Conservation (phyloP, 2,113 vertebrate species). For the Takifugu flavidus region DNA sequence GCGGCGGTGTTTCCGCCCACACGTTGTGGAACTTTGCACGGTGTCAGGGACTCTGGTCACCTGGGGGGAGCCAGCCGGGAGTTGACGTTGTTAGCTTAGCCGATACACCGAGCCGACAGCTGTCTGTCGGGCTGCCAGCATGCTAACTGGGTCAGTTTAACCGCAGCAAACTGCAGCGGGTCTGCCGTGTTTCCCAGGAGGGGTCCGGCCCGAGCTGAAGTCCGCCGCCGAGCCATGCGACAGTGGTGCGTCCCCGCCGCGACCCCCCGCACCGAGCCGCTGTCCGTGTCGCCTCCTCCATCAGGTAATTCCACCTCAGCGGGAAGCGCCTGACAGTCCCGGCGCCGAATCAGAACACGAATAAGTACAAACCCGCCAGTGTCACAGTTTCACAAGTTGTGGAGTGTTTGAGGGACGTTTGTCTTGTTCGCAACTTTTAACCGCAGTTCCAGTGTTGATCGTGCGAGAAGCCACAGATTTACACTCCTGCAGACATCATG, state of each 20-base stretch:
- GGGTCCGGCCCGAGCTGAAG: conserved; percentile 51
- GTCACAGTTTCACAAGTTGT: background rate
- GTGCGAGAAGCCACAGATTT: background rate
- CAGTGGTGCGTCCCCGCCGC: conserved; percentile 79
- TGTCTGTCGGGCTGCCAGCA: conserved; percentile 29
- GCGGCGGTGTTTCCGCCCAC: background rate
- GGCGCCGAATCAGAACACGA: no score
- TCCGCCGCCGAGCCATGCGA: conserved; percentile 74
- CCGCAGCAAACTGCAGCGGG: conserved; percentile 45
- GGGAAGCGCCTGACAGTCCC: background rate
- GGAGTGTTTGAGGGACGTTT: background rate
- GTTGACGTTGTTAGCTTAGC: conserved; percentile 55
- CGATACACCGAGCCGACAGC: conserved; percentile 20
- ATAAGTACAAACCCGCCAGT: no score
- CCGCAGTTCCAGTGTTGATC: background rate
- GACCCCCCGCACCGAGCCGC: conserved; percentile 74
- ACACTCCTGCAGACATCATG: background rate
- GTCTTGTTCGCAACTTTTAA: conserved; percentile 1
- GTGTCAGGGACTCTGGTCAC: conserved; percentile 12
- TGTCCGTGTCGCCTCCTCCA: conserved; percentile 70
- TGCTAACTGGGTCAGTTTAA: conserved; percentile 41
- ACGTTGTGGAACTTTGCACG: background rate
- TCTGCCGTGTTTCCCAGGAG: conserved; percentile 38
- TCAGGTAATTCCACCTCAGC: conserved; percentile 58
- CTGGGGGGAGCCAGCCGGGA: conserved; percentile 18